A percentile compares a stretch with the other conserved stretches of the same genome.
Conservation (phyloP, 1,140 invertebrate genomes). For the Ips typographus region DNA sequence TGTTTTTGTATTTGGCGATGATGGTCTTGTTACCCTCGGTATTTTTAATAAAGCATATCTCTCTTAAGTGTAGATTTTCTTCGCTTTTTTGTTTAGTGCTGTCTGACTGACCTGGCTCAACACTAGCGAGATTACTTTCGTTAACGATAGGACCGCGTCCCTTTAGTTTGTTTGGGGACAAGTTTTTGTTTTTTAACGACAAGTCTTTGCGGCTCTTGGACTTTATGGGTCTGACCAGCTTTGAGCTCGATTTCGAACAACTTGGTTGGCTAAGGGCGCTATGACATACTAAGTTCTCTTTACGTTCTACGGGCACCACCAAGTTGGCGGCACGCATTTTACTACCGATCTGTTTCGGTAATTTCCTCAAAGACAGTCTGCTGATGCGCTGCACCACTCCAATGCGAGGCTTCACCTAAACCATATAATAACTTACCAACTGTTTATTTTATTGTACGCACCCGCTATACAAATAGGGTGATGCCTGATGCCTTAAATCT, state of each 20-base stretch:
- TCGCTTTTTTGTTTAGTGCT: constrained; percentile 22
- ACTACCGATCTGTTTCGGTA: constrained; percentile 30
- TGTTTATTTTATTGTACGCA: constrained; percentile 27
- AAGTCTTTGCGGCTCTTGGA: constrained; percentile 39
- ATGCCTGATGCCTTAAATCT: constrained; percentile 9
- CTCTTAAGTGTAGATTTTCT: constrained; percentile 39
- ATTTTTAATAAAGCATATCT: constrained; percentile 48
- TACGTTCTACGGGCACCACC: constrained; percentile 41
- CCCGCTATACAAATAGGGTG: constrained; percentile 7
- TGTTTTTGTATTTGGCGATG: constrained; percentile 46
- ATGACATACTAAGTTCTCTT: constrained; percentile 42
- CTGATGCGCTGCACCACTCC: constrained; percentile 39
- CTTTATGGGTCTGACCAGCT: constrained; percentile 39
- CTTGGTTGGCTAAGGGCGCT: constrained; percentile 38
- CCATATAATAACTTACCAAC: constrained; percentile 47
- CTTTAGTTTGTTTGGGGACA: constrained; percentile 34
- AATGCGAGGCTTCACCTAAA: constrained; percentile 44
- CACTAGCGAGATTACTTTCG: constrained; percentile 1
- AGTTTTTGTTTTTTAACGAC: constrained; percentile 40
- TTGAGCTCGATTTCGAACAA: constrained; percentile 37
- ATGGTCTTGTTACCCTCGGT: constrained; percentile 42
- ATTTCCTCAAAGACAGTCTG: constrained; percentile 40
- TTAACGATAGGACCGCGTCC: constrained; percentile 7
- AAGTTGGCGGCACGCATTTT: too few relatives aligned
- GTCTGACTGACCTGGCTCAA: neutral